These are phyloP conservation scores for Chloroclysta siterata DNA, from an alignment of 2,888 invertebrate genomes.

Conservation along the genomic window DNA sequence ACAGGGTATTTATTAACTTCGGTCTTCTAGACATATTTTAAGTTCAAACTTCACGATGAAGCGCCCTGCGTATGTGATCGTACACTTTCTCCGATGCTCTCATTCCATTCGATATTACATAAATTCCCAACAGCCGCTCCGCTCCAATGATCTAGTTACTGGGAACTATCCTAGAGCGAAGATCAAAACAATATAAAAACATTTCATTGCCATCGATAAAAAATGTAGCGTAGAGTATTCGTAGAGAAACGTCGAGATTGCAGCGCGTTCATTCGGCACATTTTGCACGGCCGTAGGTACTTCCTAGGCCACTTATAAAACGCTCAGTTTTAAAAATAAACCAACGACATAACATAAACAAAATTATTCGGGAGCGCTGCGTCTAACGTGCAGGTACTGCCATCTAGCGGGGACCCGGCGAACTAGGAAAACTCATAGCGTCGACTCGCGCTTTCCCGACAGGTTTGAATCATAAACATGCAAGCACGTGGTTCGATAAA, in stretches of 20 bases:
- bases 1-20: no score
- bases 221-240: slow-evolving; percentile 45
- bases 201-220: slow-evolving; percentile 56
- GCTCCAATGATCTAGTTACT: slow-evolving; percentile 35
- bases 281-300: slow-evolving; percentile 63
- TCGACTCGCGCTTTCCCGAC: slow-evolving; percentile 47
- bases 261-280: slow-evolving; percentile 49
- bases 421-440: slow-evolving; percentile 58
- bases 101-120: background rate
- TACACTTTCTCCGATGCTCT: background rate
- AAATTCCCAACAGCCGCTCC: background rate
- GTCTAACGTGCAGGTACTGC: slow-evolving; percentile 50
- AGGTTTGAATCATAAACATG: slow-evolving; percentile 37
- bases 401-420: slow-evolving; percentile 56
- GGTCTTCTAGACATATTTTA: background rate
- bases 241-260: slow-evolving; percentile 58
- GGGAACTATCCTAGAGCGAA: slow-evolving; percentile 52
- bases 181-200: slow-evolving; percentile 50
- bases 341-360: slow-evolving; percentile 67
- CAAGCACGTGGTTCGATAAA: slow-evolving; percentile 32
- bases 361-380: slow-evolving; percentile 49
- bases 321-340: slow-evolving; percentile 79
- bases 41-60: background rate
- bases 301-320: slow-evolving; percentile 81
- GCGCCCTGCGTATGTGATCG: background rate